A percentile compares a stretch with the other conserved stretches of the same genome.
Conservation (phyloP, 1,140 invertebrate genomes). For the Anoplolepis gracilipes region DNA sequence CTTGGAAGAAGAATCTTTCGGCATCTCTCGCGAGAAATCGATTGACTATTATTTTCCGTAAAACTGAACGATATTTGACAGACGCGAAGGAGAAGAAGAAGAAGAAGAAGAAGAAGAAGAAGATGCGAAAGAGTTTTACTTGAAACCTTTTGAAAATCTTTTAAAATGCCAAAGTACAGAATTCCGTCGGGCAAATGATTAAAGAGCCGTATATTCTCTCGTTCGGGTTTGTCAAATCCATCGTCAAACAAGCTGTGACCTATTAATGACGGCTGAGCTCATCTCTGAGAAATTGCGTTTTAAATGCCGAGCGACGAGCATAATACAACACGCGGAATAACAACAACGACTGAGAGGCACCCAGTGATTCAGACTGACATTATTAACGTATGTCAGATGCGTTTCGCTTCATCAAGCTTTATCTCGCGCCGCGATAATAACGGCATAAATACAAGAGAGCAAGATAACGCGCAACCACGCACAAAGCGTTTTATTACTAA, state of each 20-base stretch:
- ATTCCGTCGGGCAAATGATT: background rate
- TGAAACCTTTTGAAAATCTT: no score
- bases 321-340: slow-evolving; percentile 7
- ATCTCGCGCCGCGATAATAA: slow-evolving; percentile 46
- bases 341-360: background rate
- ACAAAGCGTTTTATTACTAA: slow-evolving; percentile 51
- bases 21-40: background rate
- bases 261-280: background rate
- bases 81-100: no score
- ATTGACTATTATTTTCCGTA: background rate
- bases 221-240: slow-evolving; percentile 2
- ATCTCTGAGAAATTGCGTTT: slow-evolving; percentile 38
- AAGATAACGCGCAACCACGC: slow-evolving; percentile 29
- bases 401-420: slow-evolving; percentile 45
- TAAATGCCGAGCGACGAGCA: background rate
- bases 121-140: no score
- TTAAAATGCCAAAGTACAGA: background rate
- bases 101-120: no score
- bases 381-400: slow-evolving; percentile 53
- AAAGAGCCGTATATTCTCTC: background rate
- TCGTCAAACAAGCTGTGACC: slow-evolving; percentile 1
- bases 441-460: slow-evolving; percentile 42
- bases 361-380: slow-evolving; percentile 30
- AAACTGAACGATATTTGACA: background rate
- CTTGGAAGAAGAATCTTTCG: background rate